phyloP scores from a whole-genome alignment of 1,140 invertebrate genomes.

The Reticulitermes speratus region DNA sequence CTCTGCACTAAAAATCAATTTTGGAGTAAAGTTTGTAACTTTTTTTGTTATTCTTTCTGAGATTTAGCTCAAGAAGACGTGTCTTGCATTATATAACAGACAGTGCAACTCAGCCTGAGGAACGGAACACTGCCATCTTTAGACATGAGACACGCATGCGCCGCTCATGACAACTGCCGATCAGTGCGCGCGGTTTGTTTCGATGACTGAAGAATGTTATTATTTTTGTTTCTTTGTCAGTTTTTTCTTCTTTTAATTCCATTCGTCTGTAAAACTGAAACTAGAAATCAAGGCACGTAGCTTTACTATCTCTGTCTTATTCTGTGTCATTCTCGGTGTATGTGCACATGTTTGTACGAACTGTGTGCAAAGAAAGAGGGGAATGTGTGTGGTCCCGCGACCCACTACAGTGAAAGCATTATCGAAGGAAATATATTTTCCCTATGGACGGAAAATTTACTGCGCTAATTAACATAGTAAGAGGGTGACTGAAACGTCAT shows the following conservation, averaged over 20 bases:
- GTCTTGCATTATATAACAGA: neutral
- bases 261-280: neutral
- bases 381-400: neutral
- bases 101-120: neutral
- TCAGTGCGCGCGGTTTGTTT: conserved; percentile 15
- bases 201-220: conserved; percentile 9
- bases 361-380: neutral
- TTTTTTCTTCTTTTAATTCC: neutral
- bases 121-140: neutral
- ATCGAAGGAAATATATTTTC: neutral
- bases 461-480: no score
- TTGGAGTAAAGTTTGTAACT: neutral
- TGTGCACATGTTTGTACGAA: neutral
- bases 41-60: neutral
- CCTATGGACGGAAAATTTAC: no score
- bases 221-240: neutral
- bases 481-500: no score
- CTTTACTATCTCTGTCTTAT: neutral
- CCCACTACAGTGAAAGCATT: neutral
- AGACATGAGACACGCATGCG: conserved; percentile 11
- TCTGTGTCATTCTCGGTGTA: neutral
- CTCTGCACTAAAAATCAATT: neutral
- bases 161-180: neutral
- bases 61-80: neutral
- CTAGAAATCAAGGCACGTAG: conserved; percentile 14